Evolutionary conservation across 2,113 vertebrate species (phyloP), one percentile per base, ranked within the genome.

Genomic region (Hymenochirus boettgeri): DNA sequence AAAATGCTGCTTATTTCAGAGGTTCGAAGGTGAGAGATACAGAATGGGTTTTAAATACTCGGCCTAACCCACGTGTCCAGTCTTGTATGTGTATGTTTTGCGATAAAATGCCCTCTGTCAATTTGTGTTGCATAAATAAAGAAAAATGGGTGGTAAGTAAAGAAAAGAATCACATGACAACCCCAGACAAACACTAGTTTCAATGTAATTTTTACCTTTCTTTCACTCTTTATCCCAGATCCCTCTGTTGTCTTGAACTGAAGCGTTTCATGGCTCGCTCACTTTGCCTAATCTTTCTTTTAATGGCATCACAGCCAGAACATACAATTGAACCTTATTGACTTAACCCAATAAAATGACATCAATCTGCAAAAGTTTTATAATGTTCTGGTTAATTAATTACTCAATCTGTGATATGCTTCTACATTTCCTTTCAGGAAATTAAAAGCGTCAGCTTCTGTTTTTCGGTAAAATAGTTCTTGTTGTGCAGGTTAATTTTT

Each of bases 351-450:
- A 22, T 52, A 58, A 59, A 51, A 48, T 7, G 19, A 42, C 55
- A 53, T 31, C 23, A 45, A 52, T n/a, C 24, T 17, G 2, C 12
- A 39, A 52, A 18, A 7, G 29, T 51, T 29, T 21, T 59, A 59
- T 52, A 37, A 35, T 51, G 56, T 21, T 24, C 5, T 53, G 39
- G 56, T 45, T 53, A 60, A 60, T 60, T 53, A 25, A 50, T 60
- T 31, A 69, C 57, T 27, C 24, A 13, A 60, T 52, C 15, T 47
- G 13, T 17, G 33, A 57, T 50, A 29, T 50, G 54, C 19, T 57
- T 27, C 15, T 50, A 21, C 22, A 57, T 65, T 57, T 65, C 63
- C 63, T 37, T 50, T 65, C 27, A 57, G 62, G 54, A 65, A 57
- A 65, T 65, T 57, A 57, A 57, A 65, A 31, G n/a, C 27, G 31